Base-by-base conservation (phyloP, 2,888 invertebrate genomes). In the Mythimna vitellina region DNA sequence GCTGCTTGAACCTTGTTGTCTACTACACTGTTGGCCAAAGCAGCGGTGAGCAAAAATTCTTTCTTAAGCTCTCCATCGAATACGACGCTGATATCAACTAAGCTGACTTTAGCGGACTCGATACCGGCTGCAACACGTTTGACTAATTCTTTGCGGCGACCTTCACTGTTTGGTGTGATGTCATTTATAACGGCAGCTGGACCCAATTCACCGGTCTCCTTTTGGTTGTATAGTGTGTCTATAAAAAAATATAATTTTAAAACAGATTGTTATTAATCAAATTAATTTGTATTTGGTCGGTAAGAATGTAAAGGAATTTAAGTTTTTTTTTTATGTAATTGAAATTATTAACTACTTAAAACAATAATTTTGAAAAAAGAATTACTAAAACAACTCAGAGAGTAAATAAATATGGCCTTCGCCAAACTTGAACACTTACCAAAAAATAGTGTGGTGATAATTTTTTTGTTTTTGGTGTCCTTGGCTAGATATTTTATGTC, bases 61-160 rank as follows among this genome's bases (percentile, higher is more conserved):
- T 93, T 91, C 72, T 94, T 93, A 79, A 96, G 93, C 60, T 95
- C 89, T 35, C 97, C 97, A 53, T 96, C 94, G 78, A 97, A 96
- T 73, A 96, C 92, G 20, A 97, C 87, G 56, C 96, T 95, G 0
- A 97, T 78, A 80, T 97, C 97, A 1, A 96, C 68, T 12, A 96
- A 94, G 42, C 89, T 86, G n/a, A 96, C 96, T 66, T 93, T 89
- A 65, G 97, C 96, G 42, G 92, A 94, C 42, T 94, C 93, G 74
- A 97, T 97, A 60, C 97, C 97, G 60, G 95, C 89, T 7, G 95
- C 93, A 9, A 95, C 97, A 75, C 96, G 96, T 63, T 96, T 92
- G 22, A 96, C 87, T 77, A 97, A 91, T 80, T 97, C 93, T 73
- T 96, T 85, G 69, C 96, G 96, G 58, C 97, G 96, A 35, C 87